A percentile compares a stretch with the other conserved stretches of the same genome.
These are phyloP conservation scores for Rhinopithecus roxellana DNA, from an alignment of 2,113 vertebrate genomes.

Conservation along the genomic window DNA sequence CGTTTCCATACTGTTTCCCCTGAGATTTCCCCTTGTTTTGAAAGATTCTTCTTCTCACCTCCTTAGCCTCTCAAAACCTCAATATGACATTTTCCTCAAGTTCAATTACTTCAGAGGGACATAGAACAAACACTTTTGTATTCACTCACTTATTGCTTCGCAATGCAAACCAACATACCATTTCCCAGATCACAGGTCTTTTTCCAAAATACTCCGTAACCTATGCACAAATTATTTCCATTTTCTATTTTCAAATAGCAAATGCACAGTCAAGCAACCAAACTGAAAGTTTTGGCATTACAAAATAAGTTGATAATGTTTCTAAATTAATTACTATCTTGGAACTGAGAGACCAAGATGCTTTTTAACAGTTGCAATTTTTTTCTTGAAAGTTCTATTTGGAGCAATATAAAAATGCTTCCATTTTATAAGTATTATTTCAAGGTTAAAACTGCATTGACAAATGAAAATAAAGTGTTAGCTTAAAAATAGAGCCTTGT, in stretches of 20 bases:
- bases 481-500: slow-evolving; percentile 49
- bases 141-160: neutral
- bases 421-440: neutral
- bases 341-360: neutral
- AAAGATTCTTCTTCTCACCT: neutral
- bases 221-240: neutral
- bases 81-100: neutral
- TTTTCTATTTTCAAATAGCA: slow-evolving; percentile 20
- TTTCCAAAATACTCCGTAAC: neutral
- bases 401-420: slow-evolving; percentile 43
- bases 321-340: neutral
- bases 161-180: neutral
- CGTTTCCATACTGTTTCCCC: neutral
- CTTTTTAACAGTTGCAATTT: slow-evolving; percentile 22
- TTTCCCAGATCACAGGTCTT: neutral
- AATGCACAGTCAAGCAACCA: neutral
- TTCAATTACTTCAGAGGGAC: neutral
- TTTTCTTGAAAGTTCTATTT: slow-evolving; percentile 42
- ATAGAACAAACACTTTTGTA: neutral
- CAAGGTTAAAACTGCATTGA: slow-evolving; percentile 2
- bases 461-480: slow-evolving; percentile 52
- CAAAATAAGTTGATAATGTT: slow-evolving; percentile 1
- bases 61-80: neutral
- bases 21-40: neutral
- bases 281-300: neutral